These are phyloP conservation scores for Melanotaenia boesemani DNA, from an alignment of 2,797 vertebrate species.

Conservation along the genomic window DNA sequence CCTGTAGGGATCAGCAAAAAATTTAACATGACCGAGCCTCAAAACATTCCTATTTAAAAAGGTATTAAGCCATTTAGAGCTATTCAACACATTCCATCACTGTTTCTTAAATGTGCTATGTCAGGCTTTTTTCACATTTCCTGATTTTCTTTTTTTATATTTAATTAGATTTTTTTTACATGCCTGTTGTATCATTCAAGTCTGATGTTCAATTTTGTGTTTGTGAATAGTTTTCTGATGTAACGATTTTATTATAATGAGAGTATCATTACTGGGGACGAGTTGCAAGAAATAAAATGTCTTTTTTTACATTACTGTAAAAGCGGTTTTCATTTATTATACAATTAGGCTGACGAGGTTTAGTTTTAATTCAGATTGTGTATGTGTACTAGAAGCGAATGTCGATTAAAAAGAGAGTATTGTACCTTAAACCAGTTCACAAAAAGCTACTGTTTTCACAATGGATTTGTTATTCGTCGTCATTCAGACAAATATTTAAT, in stretches of 20 bases:
- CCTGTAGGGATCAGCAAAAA: background rate
- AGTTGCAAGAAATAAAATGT: slow-evolving; percentile 58
- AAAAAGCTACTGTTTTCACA: too few species aligned
- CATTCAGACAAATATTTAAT: too few species aligned
- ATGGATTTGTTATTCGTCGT: too few species aligned
- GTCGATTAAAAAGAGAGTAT: too few species aligned
- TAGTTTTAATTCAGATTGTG: background rate
- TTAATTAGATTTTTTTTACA: too few species aligned
- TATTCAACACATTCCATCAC: slow-evolving; percentile 65
- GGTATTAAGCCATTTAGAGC: slow-evolving; percentile 67
- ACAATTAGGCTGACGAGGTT: background rate
- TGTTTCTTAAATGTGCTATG: slow-evolving; percentile 40
- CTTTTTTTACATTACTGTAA: slow-evolving; percentile 51
- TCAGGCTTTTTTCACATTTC: slow-evolving; percentile 27
- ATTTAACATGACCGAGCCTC: slow-evolving; percentile 46
- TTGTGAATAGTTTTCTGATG: slow-evolving; percentile 57
- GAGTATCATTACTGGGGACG: slow-evolving; percentile 20
- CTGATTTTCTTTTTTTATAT: slow-evolving; percentile 23
- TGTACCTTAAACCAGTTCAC: too few species aligned
- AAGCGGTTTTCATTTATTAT: slow-evolving; percentile 21
- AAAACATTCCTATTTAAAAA: slow-evolving; percentile 57
- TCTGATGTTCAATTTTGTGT: slow-evolving; percentile 13
- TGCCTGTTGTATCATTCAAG: slow-evolving; percentile 16
- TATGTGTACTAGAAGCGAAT: too few species aligned
- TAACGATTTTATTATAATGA: slow-evolving; percentile 34